Conservation (phyloP, 2,888 invertebrate species). For the Cerceris rybyensis region DNA sequence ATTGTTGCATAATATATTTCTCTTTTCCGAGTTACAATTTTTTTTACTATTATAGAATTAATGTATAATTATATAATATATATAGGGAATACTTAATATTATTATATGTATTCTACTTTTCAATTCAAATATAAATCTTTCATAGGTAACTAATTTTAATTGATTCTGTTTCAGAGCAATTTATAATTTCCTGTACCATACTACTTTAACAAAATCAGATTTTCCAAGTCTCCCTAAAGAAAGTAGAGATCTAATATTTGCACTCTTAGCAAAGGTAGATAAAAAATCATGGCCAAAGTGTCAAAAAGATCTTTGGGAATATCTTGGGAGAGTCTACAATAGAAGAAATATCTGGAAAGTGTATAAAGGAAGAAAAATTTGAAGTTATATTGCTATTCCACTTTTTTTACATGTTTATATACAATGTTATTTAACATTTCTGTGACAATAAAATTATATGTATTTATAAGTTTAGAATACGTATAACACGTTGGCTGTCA, state of each 20-base stretch:
- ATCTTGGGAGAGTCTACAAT: slow-evolving; percentile 42
- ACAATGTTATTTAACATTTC: slow-evolving; percentile 1
- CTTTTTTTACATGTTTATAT: slow-evolving; percentile 22
- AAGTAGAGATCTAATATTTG: slow-evolving; percentile 52
- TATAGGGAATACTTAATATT: no score
- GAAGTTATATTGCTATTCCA: background rate
- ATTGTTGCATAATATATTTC: no score
- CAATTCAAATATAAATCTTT: no score
- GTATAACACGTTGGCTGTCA: no score
- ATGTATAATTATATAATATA: no score
- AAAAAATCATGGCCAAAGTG: slow-evolving; percentile 62
- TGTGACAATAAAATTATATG: no score
- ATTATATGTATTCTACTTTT: no score
- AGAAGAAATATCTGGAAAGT: slow-evolving; percentile 38
- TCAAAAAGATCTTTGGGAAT: slow-evolving; percentile 47
- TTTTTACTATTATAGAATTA: no score
- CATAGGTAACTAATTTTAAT: no score
- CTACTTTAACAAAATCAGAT: slow-evolving; percentile 55
- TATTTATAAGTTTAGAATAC: no score
- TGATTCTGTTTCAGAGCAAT: slow-evolving; percentile 66
- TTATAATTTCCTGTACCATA: slow-evolving; percentile 73
- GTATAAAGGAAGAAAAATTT: slow-evolving; percentile 44
- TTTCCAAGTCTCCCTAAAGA: slow-evolving; percentile 57
- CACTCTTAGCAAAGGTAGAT: slow-evolving; percentile 59
- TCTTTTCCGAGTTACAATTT: no score